Base-by-base conservation (phyloP, 2,797 vertebrate genomes). In the Diceros bicornis region DNA sequence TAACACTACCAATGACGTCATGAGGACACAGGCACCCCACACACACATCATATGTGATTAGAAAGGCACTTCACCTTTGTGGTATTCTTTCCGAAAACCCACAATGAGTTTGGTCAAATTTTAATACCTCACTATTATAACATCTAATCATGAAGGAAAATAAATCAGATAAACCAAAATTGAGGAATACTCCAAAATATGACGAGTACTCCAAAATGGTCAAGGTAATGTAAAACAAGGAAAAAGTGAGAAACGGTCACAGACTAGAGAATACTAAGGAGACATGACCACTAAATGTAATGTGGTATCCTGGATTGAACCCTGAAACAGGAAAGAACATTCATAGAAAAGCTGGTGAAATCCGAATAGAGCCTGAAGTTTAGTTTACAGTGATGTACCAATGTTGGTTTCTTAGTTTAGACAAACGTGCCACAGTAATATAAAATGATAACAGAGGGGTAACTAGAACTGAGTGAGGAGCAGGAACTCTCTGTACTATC, bases 121-220 rank as follows among this genome's bases (percentile, higher is more conserved):
- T 71, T 84, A 88, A 88, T 77, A 79, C 47, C 69, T 94, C 50
- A 77, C 50, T 72, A 87, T 47, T 29, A 75, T 34, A 17, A 91
- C 10, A 68, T 68, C 66, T 91, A 82, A 91, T 52, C n/a, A 69
- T 27, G 41, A 41, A 6, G 2, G 4, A 8, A 4, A 18, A 25
- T 14, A 59, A 91, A 69, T 75, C 68, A 91, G 37, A 86, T 86
- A 78, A 74, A 96, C n/a, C 13, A 18, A 87, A 82, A 83, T 12
- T 83, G 32, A 74, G 5, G 64, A 81, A 52, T 32, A 93, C 11
- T 57, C 68, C 52, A 82, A 86, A 77, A 71, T 66, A 69, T 20
- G 29, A 87, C 41, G 32, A 64, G 32, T 81, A 74, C 75, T 89
- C 55, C 41, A 41, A 72, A 95, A 61, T 41, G 32, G n/a, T 64